phyloP scores from a whole-genome alignment of 2,888 invertebrate genomes.

The Branchipolynoe longqiensis region DNA sequence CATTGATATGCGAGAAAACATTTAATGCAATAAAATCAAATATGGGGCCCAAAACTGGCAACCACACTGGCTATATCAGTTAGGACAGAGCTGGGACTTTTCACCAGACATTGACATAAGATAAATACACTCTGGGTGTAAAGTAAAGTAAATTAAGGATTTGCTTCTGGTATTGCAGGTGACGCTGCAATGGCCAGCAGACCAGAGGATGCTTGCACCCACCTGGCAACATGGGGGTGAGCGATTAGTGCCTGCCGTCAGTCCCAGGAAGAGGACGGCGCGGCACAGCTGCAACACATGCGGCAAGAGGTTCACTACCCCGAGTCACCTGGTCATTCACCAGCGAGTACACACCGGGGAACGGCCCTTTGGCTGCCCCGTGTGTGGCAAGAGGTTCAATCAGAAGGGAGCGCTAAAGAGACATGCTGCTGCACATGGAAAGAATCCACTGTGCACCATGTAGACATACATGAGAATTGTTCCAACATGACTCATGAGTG shows the following conservation, averaged over 20 bases:
- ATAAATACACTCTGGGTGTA: too few relatives aligned
- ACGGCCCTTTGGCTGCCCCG: neutral
- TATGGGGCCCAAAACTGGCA: too few relatives aligned
- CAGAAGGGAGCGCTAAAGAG: conserved; percentile 20
- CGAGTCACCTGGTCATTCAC: conserved; percentile 24
- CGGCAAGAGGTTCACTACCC: neutral
- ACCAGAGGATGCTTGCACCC: neutral
- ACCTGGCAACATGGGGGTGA: neutral
- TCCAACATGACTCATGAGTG: neutral
- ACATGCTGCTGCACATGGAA: too few relatives aligned
- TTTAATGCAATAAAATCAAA: too few relatives aligned
- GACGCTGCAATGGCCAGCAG: conserved; percentile 4
- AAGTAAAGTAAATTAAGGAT: too few relatives aligned
- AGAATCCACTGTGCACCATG: too few relatives aligned
- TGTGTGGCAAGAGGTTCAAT: conserved; percentile 7
- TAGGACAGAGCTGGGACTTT: too few relatives aligned
- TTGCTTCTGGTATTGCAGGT: conserved; percentile 14
- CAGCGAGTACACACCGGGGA: conserved; percentile 20
- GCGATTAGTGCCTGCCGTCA: neutral
- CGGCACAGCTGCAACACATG: neutral
- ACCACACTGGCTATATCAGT: too few relatives aligned
- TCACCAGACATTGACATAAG: too few relatives aligned
- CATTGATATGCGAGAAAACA: too few relatives aligned
- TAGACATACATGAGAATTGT: too few relatives aligned
- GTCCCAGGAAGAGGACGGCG: neutral